Evolutionary conservation across 2,888 invertebrate species (phyloP).

Genomic region (Actias luna): DNA sequence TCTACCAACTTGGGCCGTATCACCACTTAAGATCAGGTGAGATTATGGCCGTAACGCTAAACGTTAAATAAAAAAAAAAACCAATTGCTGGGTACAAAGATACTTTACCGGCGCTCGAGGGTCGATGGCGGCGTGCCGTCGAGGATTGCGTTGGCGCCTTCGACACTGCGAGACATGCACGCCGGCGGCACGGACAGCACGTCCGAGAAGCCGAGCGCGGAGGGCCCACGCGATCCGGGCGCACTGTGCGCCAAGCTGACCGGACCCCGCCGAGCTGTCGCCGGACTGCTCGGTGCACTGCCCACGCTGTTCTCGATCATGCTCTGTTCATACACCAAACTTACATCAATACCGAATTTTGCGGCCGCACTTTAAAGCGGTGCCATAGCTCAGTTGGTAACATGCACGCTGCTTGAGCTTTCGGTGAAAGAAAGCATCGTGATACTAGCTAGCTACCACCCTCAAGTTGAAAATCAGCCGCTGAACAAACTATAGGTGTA

Average conservation of each 20-base stretch:
- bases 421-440: too few species aligned
- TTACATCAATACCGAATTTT: background rate
- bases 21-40: too few species aligned
- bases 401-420: too few species aligned
- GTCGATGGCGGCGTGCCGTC: slow-evolving; percentile 62
- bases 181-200: slow-evolving; percentile 49
- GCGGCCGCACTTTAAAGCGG: background rate
- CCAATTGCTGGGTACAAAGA: too few species aligned
- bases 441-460: too few species aligned
- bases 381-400: too few species aligned
- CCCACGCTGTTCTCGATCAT: slow-evolving; percentile 82
- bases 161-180: slow-evolving; percentile 82
- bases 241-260: slow-evolving; percentile 60
- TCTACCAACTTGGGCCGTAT: too few species aligned
- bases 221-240: slow-evolving; percentile 68
- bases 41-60: too few species aligned
- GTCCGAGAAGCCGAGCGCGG: slow-evolving; percentile 66
- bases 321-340: slow-evolving; percentile 38
- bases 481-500: too few species aligned
- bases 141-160: slow-evolving; percentile 58
- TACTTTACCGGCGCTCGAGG: slow-evolving; percentile 76
- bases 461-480: too few species aligned
- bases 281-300: slow-evolving; percentile 83
- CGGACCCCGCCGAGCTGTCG: slow-evolving; percentile 41
- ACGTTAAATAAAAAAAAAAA: too few species aligned